These are phyloP conservation scores for Acrocephalus scirpaceus DNA, from an alignment of 2,797 vertebrate species.

Conservation along the genomic window DNA sequence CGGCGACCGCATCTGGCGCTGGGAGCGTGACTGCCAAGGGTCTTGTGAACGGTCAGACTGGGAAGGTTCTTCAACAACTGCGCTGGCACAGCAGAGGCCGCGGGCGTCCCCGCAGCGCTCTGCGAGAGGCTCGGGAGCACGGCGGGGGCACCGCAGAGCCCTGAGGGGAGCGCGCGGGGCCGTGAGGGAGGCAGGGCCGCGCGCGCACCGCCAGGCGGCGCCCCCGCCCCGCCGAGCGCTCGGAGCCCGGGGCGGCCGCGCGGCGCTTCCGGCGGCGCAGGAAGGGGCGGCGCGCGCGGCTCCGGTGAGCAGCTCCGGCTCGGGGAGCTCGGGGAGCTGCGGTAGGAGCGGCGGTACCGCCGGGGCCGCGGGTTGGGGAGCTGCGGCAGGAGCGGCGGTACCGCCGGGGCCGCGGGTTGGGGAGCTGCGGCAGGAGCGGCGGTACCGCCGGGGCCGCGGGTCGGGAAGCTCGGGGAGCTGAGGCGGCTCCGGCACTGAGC, in stretches of 20 bases:
- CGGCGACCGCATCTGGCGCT: not conserved
- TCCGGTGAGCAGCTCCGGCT: not conserved
- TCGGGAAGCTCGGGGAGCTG: not conserved
- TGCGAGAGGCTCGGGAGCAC: not conserved
- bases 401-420: too few species aligned
- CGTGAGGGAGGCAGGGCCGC: not conserved
- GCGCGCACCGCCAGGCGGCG: not conserved
- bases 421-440: not conserved
- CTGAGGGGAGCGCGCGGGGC: not conserved
- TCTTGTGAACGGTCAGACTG: accelerated
- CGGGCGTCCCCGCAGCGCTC: not conserved
- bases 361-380: too few species aligned
- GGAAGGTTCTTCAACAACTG: too few species aligned
- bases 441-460: too few species aligned
- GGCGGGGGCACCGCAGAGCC: accelerated
- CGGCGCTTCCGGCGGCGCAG: not conserved
- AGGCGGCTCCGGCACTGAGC: not conserved
- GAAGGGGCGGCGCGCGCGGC: not conserved
- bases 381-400: too few species aligned
- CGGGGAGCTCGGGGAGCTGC: too few species aligned
- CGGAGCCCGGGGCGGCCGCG: not conserved
- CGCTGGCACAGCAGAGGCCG: not conserved
- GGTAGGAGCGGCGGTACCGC: too few species aligned
- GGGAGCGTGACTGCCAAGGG: not conserved
- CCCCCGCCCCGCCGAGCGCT: not conserved